Percentiles rank a stretch among this genome's conserved stretches.
Conservation (phyloP, 2,113 vertebrate species). For the Agapornis roseicollis region DNA sequence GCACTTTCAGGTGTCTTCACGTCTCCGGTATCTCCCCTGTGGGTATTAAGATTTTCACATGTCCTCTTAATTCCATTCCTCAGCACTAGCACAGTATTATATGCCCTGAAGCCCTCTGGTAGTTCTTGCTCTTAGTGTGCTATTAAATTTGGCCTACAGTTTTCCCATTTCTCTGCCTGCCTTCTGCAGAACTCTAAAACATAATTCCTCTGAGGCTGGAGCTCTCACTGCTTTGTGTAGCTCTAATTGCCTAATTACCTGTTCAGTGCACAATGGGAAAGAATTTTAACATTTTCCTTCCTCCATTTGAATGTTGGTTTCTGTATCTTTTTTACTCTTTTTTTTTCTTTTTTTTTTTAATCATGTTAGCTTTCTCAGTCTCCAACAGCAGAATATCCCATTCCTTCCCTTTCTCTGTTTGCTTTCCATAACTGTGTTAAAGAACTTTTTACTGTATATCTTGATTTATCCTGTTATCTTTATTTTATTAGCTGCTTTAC, state of each 20-base stretch:
- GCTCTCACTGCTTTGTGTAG: not conserved
- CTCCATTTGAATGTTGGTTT: not conserved
- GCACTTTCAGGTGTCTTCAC: not conserved
- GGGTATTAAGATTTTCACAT: not conserved
- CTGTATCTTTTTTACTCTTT: not conserved
- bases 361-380: not conserved
- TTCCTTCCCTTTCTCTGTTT: not conserved
- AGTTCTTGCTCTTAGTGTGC: not conserved
- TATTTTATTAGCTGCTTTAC: not conserved
- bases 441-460: not conserved
- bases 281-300: not conserved
- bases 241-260: conserved; percentile 27
- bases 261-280: not conserved
- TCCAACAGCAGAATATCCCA: not conserved
- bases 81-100: not conserved
- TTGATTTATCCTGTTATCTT: conserved; percentile 3
- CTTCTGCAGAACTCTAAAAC: not conserved
- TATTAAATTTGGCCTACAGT: not conserved
- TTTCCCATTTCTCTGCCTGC: not conserved
- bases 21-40: not conserved
- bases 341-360: fast-evolving
- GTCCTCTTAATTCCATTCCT: not conserved
- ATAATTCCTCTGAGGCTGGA: not conserved
- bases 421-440: not conserved
- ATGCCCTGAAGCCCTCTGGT: not conserved